Conservation (phyloP, 2,888 invertebrate genomes). For the Perizoma flavofasciatum region DNA sequence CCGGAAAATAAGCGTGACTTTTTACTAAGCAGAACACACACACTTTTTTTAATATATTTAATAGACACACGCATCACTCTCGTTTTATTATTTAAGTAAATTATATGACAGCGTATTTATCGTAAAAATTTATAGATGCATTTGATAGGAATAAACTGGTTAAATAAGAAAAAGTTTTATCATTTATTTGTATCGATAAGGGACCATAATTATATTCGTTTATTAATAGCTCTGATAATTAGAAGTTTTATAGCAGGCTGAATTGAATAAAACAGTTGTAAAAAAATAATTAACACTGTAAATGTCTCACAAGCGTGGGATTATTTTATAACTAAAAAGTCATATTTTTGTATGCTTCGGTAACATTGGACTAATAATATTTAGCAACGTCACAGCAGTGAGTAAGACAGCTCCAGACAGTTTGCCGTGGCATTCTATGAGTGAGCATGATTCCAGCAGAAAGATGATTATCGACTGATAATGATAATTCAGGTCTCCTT, state of each 20-base stretch:
- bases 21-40: neutral
- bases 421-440: too few species aligned
- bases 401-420: too few species aligned
- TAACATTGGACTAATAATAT: too few species aligned
- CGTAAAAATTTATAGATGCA: slow-evolving; percentile 55
- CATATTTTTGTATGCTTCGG: neutral
- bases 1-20: too few species aligned
- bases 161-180: slow-evolving; percentile 53
- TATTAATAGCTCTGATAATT: slow-evolving; percentile 42
- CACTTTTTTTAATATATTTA: neutral
- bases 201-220: slow-evolving; percentile 48
- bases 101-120: slow-evolving; percentile 59
- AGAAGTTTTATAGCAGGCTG: slow-evolving; percentile 30
- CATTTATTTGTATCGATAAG: slow-evolving; percentile 57
- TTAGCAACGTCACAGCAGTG: too few species aligned
- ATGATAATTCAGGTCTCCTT: too few species aligned
- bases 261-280: slow-evolving; percentile 34
- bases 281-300: slow-evolving; percentile 24
- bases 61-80: neutral
- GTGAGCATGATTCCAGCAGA: too few species aligned
- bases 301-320: slow-evolving; percentile 30
- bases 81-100: slow-evolving; percentile 14
- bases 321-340: slow-evolving; percentile 5
- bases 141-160: slow-evolving; percentile 53
- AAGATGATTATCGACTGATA: too few species aligned